Evolutionary conservation across 2,888 invertebrate genomes (phyloP), one percentile per base, ranked within the genome.

Genomic region (Zele albiditarsus): DNA sequence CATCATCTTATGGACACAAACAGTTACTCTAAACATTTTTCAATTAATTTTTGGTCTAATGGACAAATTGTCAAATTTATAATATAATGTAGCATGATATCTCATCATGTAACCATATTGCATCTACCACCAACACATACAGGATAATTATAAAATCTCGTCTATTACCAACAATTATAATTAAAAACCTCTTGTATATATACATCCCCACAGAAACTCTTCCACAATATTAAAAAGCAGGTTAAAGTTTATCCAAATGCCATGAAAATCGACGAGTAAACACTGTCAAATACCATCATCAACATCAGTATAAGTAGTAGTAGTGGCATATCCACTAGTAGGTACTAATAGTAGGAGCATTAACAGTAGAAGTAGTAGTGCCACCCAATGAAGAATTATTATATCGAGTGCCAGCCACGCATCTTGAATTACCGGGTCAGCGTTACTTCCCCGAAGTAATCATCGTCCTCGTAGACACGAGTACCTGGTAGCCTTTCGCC

Each of bases 371-470:
- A 70, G 60, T 42, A 60, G 33, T 65, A 65, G 16, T 42, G 28
- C 46, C 65, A 72, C 65, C 71, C 53, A 65, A 65, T 28, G 72
- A 72, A 72, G 31, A 53, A 72, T 72, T 53, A 68, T 27, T 46
- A 49, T 62, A 16, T 25, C 16, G 27, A 49, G 49, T 49, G 79
- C 73, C 77, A 77, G 75, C 79, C 70, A 79, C 77, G 78, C 80
- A 77, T 80, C 80, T 73, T 78, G 79, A 77, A 80, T 79, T 80
- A 80, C 79, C 80, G 75, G 79, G 80, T 79, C 79, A 80, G 76
- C 77, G 71, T 79, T 75, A 76, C 73, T 80, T 79, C 76, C 74
- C 68, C 76, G 76, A 77, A 79, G 79, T 78, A 77, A 79, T 80
- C 78, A 78, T 79, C 76, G 73, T 76, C 53, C 72, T 78, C 71